These are phyloP conservation scores for Archocentrus centrarchus DNA, from an alignment of 2,113 vertebrate species.

Conservation along the genomic window DNA sequence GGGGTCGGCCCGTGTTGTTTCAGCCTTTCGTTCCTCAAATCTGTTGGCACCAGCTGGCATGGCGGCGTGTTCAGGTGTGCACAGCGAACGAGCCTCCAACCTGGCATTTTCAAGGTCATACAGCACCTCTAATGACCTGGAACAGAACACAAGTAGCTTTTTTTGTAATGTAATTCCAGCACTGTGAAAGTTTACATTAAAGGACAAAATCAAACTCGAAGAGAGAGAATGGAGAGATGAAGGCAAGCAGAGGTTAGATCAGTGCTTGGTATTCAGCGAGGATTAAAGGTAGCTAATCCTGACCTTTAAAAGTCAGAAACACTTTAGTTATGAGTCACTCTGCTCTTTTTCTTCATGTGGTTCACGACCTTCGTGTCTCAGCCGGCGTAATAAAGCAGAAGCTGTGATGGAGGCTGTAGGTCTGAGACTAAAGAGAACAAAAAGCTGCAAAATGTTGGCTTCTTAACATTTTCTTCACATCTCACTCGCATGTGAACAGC, in stretches of 20 bases:
- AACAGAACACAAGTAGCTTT: slow-evolving; percentile 1
- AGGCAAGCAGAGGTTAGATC: background rate
- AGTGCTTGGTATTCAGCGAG: slow-evolving; percentile 35
- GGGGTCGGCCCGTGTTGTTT: slow-evolving; percentile 51
- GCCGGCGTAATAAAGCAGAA: background rate
- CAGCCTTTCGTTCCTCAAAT: slow-evolving; percentile 69
- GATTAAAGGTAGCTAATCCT: slow-evolving; percentile 49
- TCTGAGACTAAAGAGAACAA: slow-evolving; percentile 1
- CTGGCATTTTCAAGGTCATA: slow-evolving; percentile 57
- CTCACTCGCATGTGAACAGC: background rate
- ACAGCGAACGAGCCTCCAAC: slow-evolving; percentile 1
- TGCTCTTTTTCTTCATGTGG: slow-evolving; percentile 17
- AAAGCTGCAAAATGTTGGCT: background rate
- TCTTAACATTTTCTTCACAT: background rate
- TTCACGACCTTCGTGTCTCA: background rate
- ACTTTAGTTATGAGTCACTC: slow-evolving; percentile 36
- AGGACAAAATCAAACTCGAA: background rate
- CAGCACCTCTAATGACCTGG: slow-evolving; percentile 18
- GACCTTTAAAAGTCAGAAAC: slow-evolving; percentile 66
- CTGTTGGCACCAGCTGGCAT: slow-evolving; percentile 68
- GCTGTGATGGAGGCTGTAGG: background rate
- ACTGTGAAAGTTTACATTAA: slow-evolving; percentile 11
- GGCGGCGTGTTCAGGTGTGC: background rate
- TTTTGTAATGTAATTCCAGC: background rate
- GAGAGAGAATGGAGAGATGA: background rate